Conservation (phyloP, 2,888 invertebrate species). For the Ormyrus labotus region DNA sequence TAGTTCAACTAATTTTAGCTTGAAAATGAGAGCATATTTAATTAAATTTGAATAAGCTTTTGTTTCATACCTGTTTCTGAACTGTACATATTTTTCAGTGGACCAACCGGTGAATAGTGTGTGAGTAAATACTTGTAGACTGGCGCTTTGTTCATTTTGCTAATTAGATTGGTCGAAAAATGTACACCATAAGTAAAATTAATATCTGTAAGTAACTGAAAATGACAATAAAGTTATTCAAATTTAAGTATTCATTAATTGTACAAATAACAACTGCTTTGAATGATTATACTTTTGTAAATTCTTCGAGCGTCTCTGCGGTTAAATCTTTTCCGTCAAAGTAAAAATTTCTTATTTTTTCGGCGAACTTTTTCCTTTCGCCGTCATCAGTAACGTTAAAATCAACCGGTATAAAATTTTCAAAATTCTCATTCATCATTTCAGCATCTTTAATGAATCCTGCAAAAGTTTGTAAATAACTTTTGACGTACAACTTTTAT, state of each 20-base stretch:
- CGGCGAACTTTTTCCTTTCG: slow-evolving; percentile 3
- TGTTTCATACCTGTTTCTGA: slow-evolving; percentile 58
- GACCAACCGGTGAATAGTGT: slow-evolving; percentile 64
- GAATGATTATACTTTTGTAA: slow-evolving; percentile 56
- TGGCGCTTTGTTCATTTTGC: slow-evolving; percentile 62
- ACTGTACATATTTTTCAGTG: slow-evolving; percentile 65
- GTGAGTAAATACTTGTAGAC: slow-evolving; percentile 68
- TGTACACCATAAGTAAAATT: slow-evolving; percentile 56
- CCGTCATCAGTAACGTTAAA: slow-evolving; percentile 69
- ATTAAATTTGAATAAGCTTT: too few relatives aligned
- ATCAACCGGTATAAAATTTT: slow-evolving; percentile 66
- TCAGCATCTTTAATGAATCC: slow-evolving; percentile 61
- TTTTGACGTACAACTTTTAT: background rate
- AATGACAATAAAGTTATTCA: slow-evolving; percentile 26
- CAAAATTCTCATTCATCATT: slow-evolving; percentile 65
- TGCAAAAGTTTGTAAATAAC: slow-evolving; percentile 24
- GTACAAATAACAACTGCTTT: too few relatives aligned
- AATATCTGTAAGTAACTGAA: slow-evolving; percentile 65
- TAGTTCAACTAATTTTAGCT: background rate
- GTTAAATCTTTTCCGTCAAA: slow-evolving; percentile 66
- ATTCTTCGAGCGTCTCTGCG: slow-evolving; percentile 59
- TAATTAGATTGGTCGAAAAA: slow-evolving; percentile 63
- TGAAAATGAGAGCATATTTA: too few relatives aligned
- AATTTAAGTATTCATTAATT: too few relatives aligned
- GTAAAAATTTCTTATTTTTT: slow-evolving; percentile 61